phyloP scores from a whole-genome alignment of 2,113 vertebrate species.

The Alethe castanea region DNA sequence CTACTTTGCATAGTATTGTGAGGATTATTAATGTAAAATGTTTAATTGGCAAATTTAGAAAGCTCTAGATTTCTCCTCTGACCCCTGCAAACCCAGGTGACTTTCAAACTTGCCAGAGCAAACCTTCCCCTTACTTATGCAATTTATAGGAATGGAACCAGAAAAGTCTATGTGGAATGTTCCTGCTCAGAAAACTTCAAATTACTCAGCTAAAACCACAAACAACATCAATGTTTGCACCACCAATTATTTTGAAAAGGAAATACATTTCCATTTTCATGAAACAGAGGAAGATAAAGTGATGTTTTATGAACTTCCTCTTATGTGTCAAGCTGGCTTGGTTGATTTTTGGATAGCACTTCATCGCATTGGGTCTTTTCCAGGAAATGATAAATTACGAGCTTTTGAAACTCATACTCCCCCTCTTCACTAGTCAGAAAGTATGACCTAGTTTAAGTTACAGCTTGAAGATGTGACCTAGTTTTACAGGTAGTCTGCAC shows the following conservation, averaged over 20 bases:
- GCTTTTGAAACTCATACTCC: conserved; percentile 33
- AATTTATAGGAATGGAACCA: conserved; percentile 32
- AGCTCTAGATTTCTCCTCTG: not conserved
- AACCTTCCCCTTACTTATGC: not conserved
- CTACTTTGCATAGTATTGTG: not conserved
- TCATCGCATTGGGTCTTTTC: conserved; percentile 5
- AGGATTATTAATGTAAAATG: not conserved
- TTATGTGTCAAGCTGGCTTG: conserved; percentile 5
- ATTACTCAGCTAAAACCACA: conserved; percentile 34
- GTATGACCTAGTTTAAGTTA: conserved; percentile 47
- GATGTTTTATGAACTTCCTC: conserved; percentile 37
- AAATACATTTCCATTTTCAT: conserved; percentile 41
- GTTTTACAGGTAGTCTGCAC: conserved; percentile 24
- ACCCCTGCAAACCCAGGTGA: not conserved
- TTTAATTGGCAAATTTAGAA: not conserved
- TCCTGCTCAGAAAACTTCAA: not conserved
- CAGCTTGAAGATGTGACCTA: conserved; percentile 50
- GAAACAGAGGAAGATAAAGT: conserved; percentile 36
- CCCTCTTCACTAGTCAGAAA: conserved; percentile 50
- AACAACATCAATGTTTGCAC: not conserved
- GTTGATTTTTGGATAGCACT: conserved; percentile 53
- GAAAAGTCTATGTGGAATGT: not conserved
- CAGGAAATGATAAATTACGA: conserved; percentile 38
- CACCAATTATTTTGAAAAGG: conserved; percentile 33
- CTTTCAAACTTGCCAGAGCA: not conserved